A percentile compares a stretch with the other conserved stretches of the same genome.
These are phyloP conservation scores for Ptychadena robeensis DNA, from an alignment of 2,797 vertebrate species.

Conservation along the genomic window DNA sequence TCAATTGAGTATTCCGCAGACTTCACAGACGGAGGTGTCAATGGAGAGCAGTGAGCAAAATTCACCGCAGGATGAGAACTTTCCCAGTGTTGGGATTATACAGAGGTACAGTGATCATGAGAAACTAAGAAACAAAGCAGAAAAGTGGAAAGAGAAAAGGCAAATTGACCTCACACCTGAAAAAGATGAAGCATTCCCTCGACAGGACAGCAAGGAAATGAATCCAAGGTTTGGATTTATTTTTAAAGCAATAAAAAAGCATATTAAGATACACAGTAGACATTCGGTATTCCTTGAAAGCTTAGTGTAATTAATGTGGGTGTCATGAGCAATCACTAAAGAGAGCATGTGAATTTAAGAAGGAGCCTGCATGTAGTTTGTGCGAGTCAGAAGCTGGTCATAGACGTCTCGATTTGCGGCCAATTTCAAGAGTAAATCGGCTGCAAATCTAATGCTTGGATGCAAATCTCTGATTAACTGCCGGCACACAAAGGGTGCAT, in stretches of 20 bases:
- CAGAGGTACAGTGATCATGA: constrained; percentile 78
- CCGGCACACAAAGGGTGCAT: too few relatives aligned
- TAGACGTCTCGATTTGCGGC: too few relatives aligned
- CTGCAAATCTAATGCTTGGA: too few relatives aligned
- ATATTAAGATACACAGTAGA: neutral
- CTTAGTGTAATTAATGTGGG: too few relatives aligned
- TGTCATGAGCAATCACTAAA: too few relatives aligned
- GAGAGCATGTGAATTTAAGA: too few relatives aligned
- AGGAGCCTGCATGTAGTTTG: too few relatives aligned
- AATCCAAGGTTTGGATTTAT: neutral
- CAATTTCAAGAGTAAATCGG: too few relatives aligned
- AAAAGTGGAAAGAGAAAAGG: constrained; percentile 83
- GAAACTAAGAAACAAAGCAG: constrained; percentile 81
- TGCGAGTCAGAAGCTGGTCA: too few relatives aligned
- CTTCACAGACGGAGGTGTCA: constrained; percentile 48
- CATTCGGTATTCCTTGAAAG: neutral
- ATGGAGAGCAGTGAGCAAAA: constrained; percentile 50
- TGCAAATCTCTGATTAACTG: too few relatives aligned
- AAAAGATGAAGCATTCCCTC: constrained; percentile 4
- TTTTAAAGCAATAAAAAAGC: neutral
- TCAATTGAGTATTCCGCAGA: constrained; percentile 67
- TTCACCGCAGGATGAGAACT: constrained; percentile 64
- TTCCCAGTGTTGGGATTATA: constrained; percentile 67
- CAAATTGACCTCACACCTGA: constrained; percentile 62
- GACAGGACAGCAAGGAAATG: constrained; percentile 10